Percentiles rank a stretch among this genome's conserved stretches.
Conservation (phyloP, 2,113 vertebrate genomes). For the Syrmaticus mikado region DNA sequence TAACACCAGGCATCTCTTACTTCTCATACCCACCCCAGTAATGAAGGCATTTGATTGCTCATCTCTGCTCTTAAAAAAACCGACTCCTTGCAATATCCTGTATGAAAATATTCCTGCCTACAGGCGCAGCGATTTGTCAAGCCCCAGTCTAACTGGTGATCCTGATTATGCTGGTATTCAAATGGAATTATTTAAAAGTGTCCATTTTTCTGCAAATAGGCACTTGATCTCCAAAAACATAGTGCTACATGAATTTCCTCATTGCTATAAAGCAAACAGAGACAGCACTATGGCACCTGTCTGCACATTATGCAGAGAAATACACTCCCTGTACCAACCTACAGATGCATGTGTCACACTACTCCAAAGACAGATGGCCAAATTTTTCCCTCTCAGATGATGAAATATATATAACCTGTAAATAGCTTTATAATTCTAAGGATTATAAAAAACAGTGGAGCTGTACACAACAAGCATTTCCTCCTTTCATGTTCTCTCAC, state of each 20-base stretch:
- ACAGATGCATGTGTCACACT: accelerated
- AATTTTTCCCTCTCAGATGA: not conserved
- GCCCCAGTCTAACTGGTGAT: not conserved
- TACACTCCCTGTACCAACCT: not conserved
- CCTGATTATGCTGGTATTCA: not conserved
- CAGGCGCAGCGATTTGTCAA: not conserved
- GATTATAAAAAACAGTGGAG: not conserved
- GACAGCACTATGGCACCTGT: not conserved
- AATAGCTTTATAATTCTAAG: not conserved
- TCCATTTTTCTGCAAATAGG: not conserved
- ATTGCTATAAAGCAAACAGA: not conserved
- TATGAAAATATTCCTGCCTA: not conserved
- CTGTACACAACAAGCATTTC: not conserved
- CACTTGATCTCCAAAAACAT: not conserved
- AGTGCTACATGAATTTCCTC: not conserved
- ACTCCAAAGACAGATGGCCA: not conserved
- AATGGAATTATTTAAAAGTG: not conserved
- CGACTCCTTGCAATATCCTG: not conserved
- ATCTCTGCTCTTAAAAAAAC: not conserved
- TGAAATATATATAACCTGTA: not conserved
- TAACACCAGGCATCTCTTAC: not conserved
- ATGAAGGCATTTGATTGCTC: not conserved
- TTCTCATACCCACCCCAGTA: not conserved
- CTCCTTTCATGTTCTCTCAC: not conserved
- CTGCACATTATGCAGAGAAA: not conserved